These are phyloP conservation scores for Petromus typicus DNA, from an alignment of 2,113 vertebrate genomes.

Conservation along the genomic window DNA sequence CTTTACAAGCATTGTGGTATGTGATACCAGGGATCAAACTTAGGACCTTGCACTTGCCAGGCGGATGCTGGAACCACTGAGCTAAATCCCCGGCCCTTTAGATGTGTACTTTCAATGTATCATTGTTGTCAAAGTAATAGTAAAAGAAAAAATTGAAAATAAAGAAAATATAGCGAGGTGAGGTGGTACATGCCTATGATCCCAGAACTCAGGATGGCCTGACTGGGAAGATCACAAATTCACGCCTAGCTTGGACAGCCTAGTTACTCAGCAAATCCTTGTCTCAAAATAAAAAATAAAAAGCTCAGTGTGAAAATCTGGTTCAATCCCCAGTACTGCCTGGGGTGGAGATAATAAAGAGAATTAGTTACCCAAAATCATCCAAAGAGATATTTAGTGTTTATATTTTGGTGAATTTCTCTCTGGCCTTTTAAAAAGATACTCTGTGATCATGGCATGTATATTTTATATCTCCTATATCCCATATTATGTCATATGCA, in stretches of 20 bases:
- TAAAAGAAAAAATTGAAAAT: constrained; percentile 18
- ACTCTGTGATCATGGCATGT: background rate
- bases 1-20: too few species aligned
- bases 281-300: background rate
- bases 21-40: too few species aligned
- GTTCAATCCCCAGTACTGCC: background rate
- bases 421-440: background rate
- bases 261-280: background rate
- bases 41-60: too few species aligned
- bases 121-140: background rate
- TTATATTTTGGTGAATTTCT: constrained; percentile 19
- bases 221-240: background rate
- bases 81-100: too few species aligned
- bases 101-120: constrained; percentile 5
- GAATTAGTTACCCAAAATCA: background rate
- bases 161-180: background rate
- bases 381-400: background rate
- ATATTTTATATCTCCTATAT: background rate
- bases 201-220: background rate
- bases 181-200: background rate
- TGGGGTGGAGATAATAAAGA: background rate
- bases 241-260: background rate
- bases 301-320: background rate
- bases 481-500: background rate
- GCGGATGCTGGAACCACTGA: too few species aligned